Evolutionary conservation across 2,113 vertebrate species (phyloP).

Genomic region (Sphaerodactylus townsendi): DNA sequence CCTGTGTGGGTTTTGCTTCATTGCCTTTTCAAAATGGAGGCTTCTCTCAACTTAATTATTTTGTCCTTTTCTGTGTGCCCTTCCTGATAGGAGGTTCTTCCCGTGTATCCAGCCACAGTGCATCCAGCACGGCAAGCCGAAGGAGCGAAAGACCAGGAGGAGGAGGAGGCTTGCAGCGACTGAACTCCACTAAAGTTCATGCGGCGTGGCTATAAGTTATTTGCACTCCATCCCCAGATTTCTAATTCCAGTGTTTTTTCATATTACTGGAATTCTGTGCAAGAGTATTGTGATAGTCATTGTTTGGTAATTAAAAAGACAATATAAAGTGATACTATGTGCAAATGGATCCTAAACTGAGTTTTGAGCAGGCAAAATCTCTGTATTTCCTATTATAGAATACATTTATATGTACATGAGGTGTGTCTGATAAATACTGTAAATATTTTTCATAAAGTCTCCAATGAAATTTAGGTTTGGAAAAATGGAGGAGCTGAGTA

Average conservation of each 20-base stretch:
- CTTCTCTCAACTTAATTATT: neutral
- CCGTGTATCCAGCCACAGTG: constrained; percentile 63
- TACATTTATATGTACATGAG: constrained; percentile 56
- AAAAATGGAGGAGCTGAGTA: constrained; percentile 11
- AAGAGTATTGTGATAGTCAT: constrained; percentile 60
- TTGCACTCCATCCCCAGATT: constrained; percentile 34
- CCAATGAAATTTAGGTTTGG: constrained; percentile 40
- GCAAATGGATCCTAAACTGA: constrained; percentile 47
- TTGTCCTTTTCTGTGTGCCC: constrained; percentile 7
- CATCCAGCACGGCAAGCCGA: constrained; percentile 67
- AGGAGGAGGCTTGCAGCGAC: constrained; percentile 61
- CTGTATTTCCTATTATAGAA: constrained; percentile 51
- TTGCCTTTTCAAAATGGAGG: neutral
- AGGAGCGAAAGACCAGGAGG: constrained; percentile 68
- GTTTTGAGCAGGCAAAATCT: constrained; percentile 26
- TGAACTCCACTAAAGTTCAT: constrained; percentile 69
- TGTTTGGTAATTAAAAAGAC: constrained; percentile 54
- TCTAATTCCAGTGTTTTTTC: constrained; percentile 62
- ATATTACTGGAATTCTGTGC: constrained; percentile 53
- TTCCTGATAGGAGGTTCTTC: constrained; percentile 72
- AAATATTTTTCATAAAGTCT: constrained; percentile 33
- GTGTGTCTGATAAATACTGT: constrained; percentile 17
- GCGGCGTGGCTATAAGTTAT: constrained; percentile 81
- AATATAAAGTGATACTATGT: constrained; percentile 41
- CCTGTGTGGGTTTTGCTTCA: neutral